phyloP scores from a whole-genome alignment of 64 coral and sea anemone genomes.

The Pocillopora verrucosa region DNA sequence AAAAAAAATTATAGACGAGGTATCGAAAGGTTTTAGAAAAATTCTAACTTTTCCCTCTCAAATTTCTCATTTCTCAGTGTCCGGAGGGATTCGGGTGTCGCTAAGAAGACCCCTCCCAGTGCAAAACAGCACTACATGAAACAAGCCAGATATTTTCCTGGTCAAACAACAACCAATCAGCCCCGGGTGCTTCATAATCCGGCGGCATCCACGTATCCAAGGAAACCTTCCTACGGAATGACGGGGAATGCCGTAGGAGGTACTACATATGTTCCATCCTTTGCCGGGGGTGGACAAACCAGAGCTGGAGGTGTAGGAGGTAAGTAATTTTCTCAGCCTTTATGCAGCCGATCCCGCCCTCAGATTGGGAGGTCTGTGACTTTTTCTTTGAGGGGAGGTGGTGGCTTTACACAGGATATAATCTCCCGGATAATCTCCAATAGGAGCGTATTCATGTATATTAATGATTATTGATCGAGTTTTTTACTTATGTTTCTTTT shows the following conservation, averaged over 20 bases:
- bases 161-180: slow-evolving; percentile 60
- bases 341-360: too few relatives aligned
- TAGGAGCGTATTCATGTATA: not conserved
- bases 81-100: slow-evolving; percentile 10
- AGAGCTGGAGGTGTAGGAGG: slow-evolving; percentile 9
- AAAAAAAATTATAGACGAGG: too few relatives aligned
- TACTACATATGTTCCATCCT: slow-evolving; percentile 50
- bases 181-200: slow-evolving; percentile 55
- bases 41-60: not conserved
- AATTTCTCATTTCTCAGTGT: not conserved
- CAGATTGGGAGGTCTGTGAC: too few relatives aligned
- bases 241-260: slow-evolving; percentile 29
- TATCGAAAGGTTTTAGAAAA: not conserved
- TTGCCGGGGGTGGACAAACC: slow-evolving; percentile 32
- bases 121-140: slow-evolving; percentile 97
- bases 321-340: not conserved
- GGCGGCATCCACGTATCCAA: slow-evolving; percentile 1
- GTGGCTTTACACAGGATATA: not conserved
- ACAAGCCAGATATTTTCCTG: slow-evolving; percentile 94
- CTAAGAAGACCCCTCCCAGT: slow-evolving; percentile 80
- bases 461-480: too few relatives aligned
- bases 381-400: too few relatives aligned
- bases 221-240: slow-evolving; percentile 52
- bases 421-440: not conserved
- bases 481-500: too few relatives aligned